These are phyloP conservation scores for Brachyrhaphis roseni DNA, from an alignment of 2,797 vertebrate genomes.

Conservation along the genomic window DNA sequence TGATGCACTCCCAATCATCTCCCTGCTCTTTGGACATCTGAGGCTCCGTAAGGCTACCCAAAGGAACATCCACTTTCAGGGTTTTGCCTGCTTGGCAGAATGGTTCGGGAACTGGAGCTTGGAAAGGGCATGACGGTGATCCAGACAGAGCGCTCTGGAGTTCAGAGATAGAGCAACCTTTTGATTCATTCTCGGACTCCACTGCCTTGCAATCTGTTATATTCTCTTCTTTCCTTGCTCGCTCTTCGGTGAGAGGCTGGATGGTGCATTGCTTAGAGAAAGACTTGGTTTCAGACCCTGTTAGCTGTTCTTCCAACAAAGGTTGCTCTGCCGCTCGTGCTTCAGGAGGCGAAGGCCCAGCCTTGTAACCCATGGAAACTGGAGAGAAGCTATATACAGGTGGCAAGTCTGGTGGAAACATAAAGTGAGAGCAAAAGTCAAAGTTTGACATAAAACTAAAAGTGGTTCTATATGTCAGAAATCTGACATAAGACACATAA, in stretches of 20 bases:
- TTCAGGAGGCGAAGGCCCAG: conserved; percentile 81
- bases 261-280: conserved; percentile 68
- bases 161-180: conserved; percentile 51
- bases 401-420: conserved; percentile 83
- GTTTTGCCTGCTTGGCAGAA: conserved; percentile 46
- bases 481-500: not conserved
- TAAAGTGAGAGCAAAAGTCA: conserved; percentile 14
- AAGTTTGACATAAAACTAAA: conserved; percentile 18
- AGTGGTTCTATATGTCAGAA: conserved; percentile 3
- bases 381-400: conserved; percentile 86
- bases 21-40: conserved; percentile 58
- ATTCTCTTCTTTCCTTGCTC: conserved; percentile 56
- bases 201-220: conserved; percentile 46
- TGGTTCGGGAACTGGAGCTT: conserved; percentile 41
- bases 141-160: conserved; percentile 41
- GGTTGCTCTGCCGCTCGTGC: conserved; percentile 83
- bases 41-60: conserved; percentile 55
- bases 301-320: conserved; percentile 86
- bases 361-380: conserved; percentile 83
- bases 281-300: conserved; percentile 81
- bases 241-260: conserved; percentile 52
- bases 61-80: conserved; percentile 61
- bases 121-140: conserved; percentile 50
- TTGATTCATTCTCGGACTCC: conserved; percentile 56
- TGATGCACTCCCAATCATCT: conserved; percentile 41